These are phyloP conservation scores for Falco concolor DNA, from an alignment of 2,797 vertebrate species.

Conservation along the genomic window DNA sequence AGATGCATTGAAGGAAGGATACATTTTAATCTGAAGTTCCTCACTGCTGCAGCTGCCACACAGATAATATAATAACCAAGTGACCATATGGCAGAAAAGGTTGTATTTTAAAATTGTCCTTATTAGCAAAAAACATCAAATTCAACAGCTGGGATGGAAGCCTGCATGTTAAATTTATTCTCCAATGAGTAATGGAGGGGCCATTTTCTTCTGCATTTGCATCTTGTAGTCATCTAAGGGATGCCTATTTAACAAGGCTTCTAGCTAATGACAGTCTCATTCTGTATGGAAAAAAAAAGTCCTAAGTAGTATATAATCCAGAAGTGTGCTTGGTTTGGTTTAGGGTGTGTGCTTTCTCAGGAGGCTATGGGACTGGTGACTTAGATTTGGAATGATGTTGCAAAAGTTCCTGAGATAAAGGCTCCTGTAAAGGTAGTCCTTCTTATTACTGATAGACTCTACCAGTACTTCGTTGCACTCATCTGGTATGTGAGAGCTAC, in stretches of 20 bases:
- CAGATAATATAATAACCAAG: background rate
- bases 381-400: background rate
- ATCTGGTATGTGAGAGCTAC: background rate
- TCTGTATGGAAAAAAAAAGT: background rate
- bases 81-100: background rate
- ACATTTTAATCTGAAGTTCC: background rate
- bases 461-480: background rate
- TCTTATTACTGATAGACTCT: background rate
- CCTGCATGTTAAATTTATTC: background rate
- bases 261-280: background rate
- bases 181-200: background rate
- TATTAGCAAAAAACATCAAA: background rate
- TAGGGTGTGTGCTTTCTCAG: background rate
- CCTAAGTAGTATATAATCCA: background rate
- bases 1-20: background rate
- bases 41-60: background rate
- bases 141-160: background rate
- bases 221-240: background rate
- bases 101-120: background rate
- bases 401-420: background rate
- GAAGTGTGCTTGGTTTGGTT: background rate
- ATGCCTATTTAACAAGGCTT: background rate
- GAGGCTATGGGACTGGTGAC: fast-evolving
- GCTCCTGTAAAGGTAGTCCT: background rate
- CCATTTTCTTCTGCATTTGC: background rate